A percentile compares a stretch with the other conserved stretches of the same genome.
These are phyloP conservation scores for Psilopsiagon aurifrons DNA, from an alignment of 2,113 vertebrate genomes.

Conservation along the genomic window DNA sequence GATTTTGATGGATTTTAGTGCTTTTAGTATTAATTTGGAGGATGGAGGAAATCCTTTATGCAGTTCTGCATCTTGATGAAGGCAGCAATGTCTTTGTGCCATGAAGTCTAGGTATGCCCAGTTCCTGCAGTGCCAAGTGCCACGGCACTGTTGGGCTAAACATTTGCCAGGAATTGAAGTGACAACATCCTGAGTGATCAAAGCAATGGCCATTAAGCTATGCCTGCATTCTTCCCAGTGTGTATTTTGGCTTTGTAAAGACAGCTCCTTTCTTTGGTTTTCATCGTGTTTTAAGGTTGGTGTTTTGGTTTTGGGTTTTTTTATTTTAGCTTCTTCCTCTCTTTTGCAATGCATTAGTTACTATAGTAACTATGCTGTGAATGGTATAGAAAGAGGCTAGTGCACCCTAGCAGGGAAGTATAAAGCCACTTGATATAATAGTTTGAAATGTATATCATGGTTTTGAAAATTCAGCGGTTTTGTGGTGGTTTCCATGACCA, in stretches of 20 bases:
- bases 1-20: neutral
- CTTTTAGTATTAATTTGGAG: neutral
- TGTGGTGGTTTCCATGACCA: slow-evolving; percentile 55
- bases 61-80: neutral
- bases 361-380: slow-evolving; percentile 78
- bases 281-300: slow-evolving; percentile 8
- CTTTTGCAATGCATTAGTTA: slow-evolving; percentile 77
- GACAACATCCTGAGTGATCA: neutral
- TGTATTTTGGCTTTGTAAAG: neutral
- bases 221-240: neutral
- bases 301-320: neutral
- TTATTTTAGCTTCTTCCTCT: slow-evolving; percentile 30
- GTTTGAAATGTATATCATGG: slow-evolving; percentile 64
- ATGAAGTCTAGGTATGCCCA: neutral
- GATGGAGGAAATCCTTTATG: neutral
- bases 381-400: slow-evolving; percentile 67
- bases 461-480: slow-evolving; percentile 54
- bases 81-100: neutral
- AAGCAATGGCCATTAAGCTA: neutral
- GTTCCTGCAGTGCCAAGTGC: neutral
- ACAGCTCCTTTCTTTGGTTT: neutral
- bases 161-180: neutral
- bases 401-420: slow-evolving; percentile 58
- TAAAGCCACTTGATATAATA: slow-evolving; percentile 64
- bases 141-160: neutral